phyloP scores from a whole-genome alignment of 2,797 vertebrate species.

The Denticeps clupeoides region DNA sequence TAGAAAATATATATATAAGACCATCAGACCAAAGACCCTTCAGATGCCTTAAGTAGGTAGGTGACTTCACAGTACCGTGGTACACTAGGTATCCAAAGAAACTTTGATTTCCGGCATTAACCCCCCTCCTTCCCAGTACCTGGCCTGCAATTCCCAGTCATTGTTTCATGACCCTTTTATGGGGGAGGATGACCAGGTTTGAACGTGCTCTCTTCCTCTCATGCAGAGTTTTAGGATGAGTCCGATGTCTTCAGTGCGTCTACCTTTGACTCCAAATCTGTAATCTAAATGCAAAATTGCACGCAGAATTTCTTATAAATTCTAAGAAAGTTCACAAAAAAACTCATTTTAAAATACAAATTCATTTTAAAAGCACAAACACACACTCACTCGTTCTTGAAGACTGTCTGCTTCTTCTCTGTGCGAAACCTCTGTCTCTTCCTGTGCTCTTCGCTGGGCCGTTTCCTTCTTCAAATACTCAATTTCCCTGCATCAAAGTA shows the following conservation, averaged over 20 bases:
- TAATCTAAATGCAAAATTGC: conserved; percentile 58
- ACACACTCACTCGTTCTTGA: conserved; percentile 75
- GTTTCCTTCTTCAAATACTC: conserved; percentile 92
- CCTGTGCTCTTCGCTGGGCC: conserved; percentile 72
- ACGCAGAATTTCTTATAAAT: background rate
- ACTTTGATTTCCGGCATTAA: too few species aligned
- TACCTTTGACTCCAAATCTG: conserved; percentile 84
- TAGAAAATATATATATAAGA: too few species aligned
- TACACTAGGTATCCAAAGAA: too few species aligned
- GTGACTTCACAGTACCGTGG: too few species aligned
- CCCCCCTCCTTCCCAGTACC: too few species aligned
- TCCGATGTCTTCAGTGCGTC: conserved; percentile 78
- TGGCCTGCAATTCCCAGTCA: too few species aligned
- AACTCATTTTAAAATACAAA: conserved; percentile 9
- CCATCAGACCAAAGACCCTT: too few species aligned
- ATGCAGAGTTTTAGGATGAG: conserved; percentile 61
- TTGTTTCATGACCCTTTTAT: too few species aligned
- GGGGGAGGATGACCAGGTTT: conserved; percentile 23
- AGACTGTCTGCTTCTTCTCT: conserved; percentile 84
- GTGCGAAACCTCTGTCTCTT: conserved; percentile 77
- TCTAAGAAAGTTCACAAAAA: too few species aligned
- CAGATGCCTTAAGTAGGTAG: too few species aligned
- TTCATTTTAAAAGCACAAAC: background rate
- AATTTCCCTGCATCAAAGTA: conserved; percentile 65
- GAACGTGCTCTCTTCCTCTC: conserved; percentile 14